Evolutionary conservation across 2,113 vertebrate species (phyloP).

Genomic region (Pollimyrus isidori): DNA sequence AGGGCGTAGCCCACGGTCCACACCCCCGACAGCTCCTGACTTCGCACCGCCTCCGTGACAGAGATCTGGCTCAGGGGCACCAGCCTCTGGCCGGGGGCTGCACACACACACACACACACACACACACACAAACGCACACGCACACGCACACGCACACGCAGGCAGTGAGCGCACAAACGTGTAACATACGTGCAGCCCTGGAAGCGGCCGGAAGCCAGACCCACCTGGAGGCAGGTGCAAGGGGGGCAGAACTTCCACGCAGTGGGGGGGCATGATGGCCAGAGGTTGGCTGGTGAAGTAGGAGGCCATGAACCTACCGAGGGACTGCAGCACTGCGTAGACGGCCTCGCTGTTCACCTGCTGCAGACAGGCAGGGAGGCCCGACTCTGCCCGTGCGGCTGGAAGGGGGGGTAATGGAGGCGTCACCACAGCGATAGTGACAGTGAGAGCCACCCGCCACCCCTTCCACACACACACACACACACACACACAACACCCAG

Average conservation of each 20-base stretch:
- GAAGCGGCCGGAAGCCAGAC: background rate
- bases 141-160: background rate
- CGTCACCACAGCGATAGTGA: background rate
- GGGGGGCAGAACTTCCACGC: slow-evolving; percentile 67
- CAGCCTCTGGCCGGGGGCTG: slow-evolving; percentile 57
- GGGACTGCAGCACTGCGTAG: slow-evolving; percentile 67
- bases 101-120: background rate
- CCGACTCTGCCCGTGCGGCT: slow-evolving; percentile 39
- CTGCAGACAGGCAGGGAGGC: slow-evolving; percentile 40
- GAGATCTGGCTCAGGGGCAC: slow-evolving; percentile 65
- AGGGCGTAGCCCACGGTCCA: slow-evolving; percentile 86
- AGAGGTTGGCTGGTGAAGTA: slow-evolving; percentile 83
- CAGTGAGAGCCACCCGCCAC: background rate
- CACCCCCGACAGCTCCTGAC: slow-evolving; percentile 74
- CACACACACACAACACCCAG: background rate
- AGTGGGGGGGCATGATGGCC: slow-evolving; percentile 75
- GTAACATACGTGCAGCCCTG: no score
- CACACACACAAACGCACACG: background rate
- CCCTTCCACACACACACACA: background rate
- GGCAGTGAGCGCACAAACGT: background rate
- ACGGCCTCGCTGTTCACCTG: slow-evolving; percentile 62
- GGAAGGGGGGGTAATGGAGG: background rate
- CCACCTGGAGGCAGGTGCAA: slow-evolving; percentile 71
- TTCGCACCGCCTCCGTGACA: slow-evolving; percentile 62
- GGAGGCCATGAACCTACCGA: slow-evolving; percentile 89